Evolutionary conservation across 2,113 vertebrate species (phyloP).

Genomic region (Carettochelys insculpta): DNA sequence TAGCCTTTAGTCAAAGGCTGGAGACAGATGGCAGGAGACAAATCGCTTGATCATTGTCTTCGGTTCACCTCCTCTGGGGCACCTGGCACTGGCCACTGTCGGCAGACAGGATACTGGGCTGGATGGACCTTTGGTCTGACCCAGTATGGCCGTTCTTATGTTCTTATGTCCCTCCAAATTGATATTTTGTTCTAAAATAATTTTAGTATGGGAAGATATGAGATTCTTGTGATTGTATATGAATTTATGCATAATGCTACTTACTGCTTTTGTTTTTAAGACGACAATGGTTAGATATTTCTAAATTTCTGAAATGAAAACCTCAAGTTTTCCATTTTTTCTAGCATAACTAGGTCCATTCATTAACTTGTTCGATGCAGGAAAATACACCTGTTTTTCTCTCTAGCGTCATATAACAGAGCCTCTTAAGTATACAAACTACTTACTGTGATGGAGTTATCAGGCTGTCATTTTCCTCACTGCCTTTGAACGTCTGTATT

Average conservation of each 20-base stretch:
- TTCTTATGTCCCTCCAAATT: not conserved
- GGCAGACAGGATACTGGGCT: no score
- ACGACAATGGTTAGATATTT: not conserved
- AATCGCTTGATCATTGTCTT: no score
- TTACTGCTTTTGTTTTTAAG: not conserved
- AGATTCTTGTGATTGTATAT: not conserved
- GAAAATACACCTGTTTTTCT: not conserved
- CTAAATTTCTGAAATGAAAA: not conserved
- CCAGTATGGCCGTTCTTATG: no score
- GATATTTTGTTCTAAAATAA: not conserved
- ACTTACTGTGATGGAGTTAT: slow-evolving; percentile 92
- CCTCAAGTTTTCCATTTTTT: not conserved
- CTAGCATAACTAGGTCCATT: not conserved
- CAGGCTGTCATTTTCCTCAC: slow-evolving; percentile 84
- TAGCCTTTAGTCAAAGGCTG: no score
- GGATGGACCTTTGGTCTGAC: no score
- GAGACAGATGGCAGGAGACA: no score
- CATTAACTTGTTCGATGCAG: not conserved
- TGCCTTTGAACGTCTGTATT: slow-evolving; percentile 91
- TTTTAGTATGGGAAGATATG: not conserved
- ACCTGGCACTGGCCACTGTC: no score
- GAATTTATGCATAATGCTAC: not conserved
- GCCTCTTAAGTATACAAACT: not conserved
- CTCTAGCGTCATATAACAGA: not conserved
- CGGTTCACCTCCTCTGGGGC: no score